Percentiles rank a stretch among this genome's conserved stretches.
Conservation (phyloP, 2,797 vertebrate genomes). For the Erethizon dorsatum region DNA sequence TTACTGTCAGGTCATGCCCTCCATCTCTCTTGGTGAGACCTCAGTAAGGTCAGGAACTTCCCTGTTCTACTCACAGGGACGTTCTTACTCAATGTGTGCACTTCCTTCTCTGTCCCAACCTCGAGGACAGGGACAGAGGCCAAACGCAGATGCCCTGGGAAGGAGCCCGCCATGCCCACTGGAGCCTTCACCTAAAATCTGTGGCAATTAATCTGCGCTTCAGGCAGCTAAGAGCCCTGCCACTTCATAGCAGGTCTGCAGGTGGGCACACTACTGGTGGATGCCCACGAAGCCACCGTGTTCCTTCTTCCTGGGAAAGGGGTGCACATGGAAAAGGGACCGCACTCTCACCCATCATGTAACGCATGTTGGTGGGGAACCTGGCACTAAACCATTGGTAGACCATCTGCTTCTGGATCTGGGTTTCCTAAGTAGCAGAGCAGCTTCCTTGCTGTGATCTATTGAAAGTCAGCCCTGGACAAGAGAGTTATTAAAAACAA, state of each 20-base stretch:
- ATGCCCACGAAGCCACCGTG: background rate
- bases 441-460: background rate
- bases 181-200: background rate
- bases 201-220: background rate
- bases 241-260: background rate
- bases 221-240: too few relatives aligned
- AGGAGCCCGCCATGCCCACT: too few relatives aligned
- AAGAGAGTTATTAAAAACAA: background rate
- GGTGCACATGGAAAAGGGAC: background rate
- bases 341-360: background rate
- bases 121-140: too few relatives aligned
- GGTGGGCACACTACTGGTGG: too few relatives aligned
- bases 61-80: too few relatives aligned
- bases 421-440: background rate
- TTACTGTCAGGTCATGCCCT: background rate
- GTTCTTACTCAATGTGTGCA: too few relatives aligned
- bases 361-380: background rate
- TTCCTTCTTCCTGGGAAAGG: background rate
- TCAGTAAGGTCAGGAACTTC: background rate
- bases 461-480: background rate
- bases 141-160: too few relatives aligned
- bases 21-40: background rate
- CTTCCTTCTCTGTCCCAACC: too few relatives aligned
- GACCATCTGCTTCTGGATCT: background rate
- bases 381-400: background rate